Base-by-base conservation (phyloP, 2,797 vertebrate species). In the Manis crassicaudata region DNA sequence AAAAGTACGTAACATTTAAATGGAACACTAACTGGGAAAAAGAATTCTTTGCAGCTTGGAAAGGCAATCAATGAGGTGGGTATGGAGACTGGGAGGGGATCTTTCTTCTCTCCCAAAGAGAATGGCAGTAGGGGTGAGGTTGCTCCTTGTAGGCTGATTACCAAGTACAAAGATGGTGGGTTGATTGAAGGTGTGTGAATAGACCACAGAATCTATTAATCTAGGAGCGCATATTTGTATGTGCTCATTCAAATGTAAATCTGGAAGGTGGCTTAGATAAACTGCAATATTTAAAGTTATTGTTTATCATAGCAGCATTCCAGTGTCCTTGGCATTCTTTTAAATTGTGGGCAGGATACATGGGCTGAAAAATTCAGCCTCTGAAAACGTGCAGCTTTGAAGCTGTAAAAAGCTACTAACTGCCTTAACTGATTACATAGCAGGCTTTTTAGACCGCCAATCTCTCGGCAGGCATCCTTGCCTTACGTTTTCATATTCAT, bases 391-490 rank as follows among this genome's bases (percentile, higher is more conserved):
- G 80, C 46, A 81, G 94, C 37, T 72, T 81, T 37, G 86, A 82
- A 94, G 82, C 82, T 54, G 77, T 89, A 72, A 95, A 95, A 97
- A 86, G 88, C 94, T 72, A 70, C 77, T 76, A 50, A 85, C 76
- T 90, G 63, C 95, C 75, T 83, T 62, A 4, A 58, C 80, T 95
- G 96, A 97, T 97, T 92, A 63, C 58, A 96, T 29, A 90, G 92
- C 80, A 65, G 76, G 58, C 73, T 88, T 73, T 89, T 89, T 68
- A 93, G 84, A 86, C 35, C 0, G 13, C 85, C 87, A 70, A 43
- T 80, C 92, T 96, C 96, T 87, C 65, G 0, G 92, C 90, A 94
- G 92, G 97, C 43, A 27, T 67, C 27, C n/a, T 75, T 46, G 94
- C 92, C 70, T 84, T 75, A 76, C 0, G 5, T 65, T 95, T 94